Evolutionary conservation across 2,888 invertebrate genomes (phyloP), one percentile per base, ranked within the genome.

Genomic region (Drosophila merina): DNA sequence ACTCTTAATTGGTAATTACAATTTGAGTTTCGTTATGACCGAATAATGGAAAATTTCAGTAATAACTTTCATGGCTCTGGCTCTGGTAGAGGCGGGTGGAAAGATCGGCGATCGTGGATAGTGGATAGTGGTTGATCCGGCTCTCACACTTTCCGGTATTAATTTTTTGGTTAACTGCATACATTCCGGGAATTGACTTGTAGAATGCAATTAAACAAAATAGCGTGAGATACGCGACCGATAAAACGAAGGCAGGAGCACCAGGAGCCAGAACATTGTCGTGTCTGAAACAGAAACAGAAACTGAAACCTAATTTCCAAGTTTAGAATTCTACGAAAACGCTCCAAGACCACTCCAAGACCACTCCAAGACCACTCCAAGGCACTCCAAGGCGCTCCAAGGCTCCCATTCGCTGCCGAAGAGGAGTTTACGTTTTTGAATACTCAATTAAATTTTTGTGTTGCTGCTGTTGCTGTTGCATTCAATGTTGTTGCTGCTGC

Each of bases 151-250:
- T 58, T 64, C 14, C 54, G 66, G 82, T 71, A 85, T 87, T 82
- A 74, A 81, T 88, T 86, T 82, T 87, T 83, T 75, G 86, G 74
- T 79, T 86, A 83, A 72, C 74, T 81, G 86, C 76, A 66, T 67
- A 69, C 74, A 75, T 84, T 88, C 84, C 59, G 69, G 69, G 88
- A 85, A 85, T 58, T 74, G 79, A 79, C 79, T 75, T 82, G 77
- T 74, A 74, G 83, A 85, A 83, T 88, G 83, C 88, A 83, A 83
- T 86, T 83, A 88, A 83, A 79, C 77, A 86, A 83, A 88, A 88
- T 86, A 84, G 88, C 84, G 86, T 88, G 88, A 85, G 88, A 85
- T 85, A 88, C 88, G 88, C 79, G 83, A 54, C 73, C 80, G 84
- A 83, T 84, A 84, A 45, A 14, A 36, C 31, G n/a, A 6, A 59